Evolutionary conservation across 2,797 vertebrate genomes (phyloP).

Genomic region (Neoniphon sammara): DNA sequence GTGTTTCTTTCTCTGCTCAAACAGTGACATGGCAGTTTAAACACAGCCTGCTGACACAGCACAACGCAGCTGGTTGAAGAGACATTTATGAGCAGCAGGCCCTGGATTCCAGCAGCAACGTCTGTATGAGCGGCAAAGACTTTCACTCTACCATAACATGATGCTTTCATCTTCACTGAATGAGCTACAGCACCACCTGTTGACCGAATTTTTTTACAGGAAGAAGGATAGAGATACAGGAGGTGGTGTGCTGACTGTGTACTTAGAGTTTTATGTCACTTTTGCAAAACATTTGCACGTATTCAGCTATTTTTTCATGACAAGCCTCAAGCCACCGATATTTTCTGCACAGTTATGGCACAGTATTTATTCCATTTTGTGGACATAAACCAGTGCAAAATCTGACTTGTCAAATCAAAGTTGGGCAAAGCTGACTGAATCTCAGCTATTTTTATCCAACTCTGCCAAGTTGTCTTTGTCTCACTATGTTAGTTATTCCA

Average conservation of each 20-base stretch:
- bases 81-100: background rate
- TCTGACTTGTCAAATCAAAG: slow-evolving; percentile 24
- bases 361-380: no score
- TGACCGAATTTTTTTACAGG: slow-evolving; percentile 36
- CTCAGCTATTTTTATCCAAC: background rate
- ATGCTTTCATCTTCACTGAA: slow-evolving; percentile 14
- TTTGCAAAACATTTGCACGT: no score
- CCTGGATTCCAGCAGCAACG: slow-evolving; percentile 4
- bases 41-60: background rate
- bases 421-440: slow-evolving; percentile 22
- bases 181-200: slow-evolving; percentile 59
- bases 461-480: background rate
- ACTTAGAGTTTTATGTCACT: no score
- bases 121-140: background rate
- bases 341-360: background rate
- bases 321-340: background rate
- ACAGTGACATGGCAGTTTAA: background rate
- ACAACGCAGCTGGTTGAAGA: background rate
- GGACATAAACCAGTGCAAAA: background rate
- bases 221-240: background rate
- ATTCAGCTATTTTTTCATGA: background rate
- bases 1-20: background rate
- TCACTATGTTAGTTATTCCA: slow-evolving; percentile 17
- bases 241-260: background rate
- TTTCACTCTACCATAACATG: background rate